Evolutionary conservation across 2,113 vertebrate genomes (phyloP).

Genomic region (Zosterops japonicus): DNA sequence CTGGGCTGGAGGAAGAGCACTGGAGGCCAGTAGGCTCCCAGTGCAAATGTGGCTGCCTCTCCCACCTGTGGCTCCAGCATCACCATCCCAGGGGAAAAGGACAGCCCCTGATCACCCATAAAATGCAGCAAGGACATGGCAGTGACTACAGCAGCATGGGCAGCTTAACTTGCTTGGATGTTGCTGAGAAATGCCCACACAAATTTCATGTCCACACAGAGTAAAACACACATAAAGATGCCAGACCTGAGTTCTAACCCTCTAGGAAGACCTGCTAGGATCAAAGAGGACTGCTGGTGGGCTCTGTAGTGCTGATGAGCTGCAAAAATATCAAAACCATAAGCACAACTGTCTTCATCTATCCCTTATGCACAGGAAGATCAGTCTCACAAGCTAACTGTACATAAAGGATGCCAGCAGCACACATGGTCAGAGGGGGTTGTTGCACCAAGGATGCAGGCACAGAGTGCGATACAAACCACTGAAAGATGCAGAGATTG

Average conservation of each 20-base stretch:
- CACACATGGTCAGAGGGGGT: rapidly evolving
- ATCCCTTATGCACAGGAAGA: neutral
- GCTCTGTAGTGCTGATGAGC: neutral
- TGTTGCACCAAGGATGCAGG: neutral
- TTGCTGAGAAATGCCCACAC: neutral
- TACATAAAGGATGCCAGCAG: neutral
- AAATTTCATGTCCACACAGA: neutral
- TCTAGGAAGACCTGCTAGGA: neutral
- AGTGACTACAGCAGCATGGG: neutral
- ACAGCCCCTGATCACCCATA: neutral
- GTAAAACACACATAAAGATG: neutral
- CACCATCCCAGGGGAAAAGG: neutral
- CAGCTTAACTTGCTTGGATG: neutral
- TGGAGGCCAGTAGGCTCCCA: neutral
- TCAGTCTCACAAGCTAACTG: neutral
- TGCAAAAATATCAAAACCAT: neutral
- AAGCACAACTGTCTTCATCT: neutral
- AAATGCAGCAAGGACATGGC: neutral
- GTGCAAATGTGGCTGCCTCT: neutral
- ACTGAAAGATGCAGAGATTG: neutral
- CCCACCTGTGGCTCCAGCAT: neutral
- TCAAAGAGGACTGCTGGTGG: neutral
- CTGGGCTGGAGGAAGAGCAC: neutral
- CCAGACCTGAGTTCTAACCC: neutral
- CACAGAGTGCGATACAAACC: rapidly evolving